phyloP scores from a whole-genome alignment of 2,113 vertebrate species.

The Callospermophilus lateralis region DNA sequence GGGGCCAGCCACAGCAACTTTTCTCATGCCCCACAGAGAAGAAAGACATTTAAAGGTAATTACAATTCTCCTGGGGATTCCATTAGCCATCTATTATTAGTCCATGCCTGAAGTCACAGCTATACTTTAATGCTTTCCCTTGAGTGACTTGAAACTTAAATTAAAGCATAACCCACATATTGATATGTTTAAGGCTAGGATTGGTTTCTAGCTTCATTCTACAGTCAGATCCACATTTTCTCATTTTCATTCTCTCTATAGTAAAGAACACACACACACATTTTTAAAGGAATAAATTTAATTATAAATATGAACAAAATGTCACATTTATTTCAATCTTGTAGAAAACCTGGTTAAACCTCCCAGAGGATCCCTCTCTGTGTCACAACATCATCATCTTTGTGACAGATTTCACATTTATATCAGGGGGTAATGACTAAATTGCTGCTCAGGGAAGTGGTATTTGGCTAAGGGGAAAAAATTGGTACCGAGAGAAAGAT shows the following conservation, averaged over 20 bases:
- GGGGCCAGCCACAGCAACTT: neutral
- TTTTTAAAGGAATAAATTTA: slow-evolving; percentile 68
- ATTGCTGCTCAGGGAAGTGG: slow-evolving; percentile 83
- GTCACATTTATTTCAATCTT: slow-evolving; percentile 87
- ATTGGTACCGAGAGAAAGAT: slow-evolving; percentile 57
- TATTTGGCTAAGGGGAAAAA: slow-evolving; percentile 78
- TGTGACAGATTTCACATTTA: slow-evolving; percentile 85
- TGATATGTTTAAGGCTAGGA: slow-evolving; percentile 33
- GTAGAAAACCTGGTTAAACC: slow-evolving; percentile 84
- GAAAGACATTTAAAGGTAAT: slow-evolving; percentile 41
- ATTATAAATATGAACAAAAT: slow-evolving; percentile 77
- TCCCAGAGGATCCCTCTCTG: slow-evolving; percentile 84
- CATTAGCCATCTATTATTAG: slow-evolving; percentile 8
- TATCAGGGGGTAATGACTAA: slow-evolving; percentile 86
- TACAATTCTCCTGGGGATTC: neutral
- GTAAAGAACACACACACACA: neutral
- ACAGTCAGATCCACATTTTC: slow-evolving; percentile 40
- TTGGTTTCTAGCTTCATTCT: slow-evolving; percentile 13
- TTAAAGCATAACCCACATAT: neutral
- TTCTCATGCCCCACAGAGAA: neutral
- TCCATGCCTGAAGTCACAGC: slow-evolving; percentile 6
- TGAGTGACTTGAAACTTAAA: neutral
- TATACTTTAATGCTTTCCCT: neutral
- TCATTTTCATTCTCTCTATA: slow-evolving; percentile 37
- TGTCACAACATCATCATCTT: slow-evolving; percentile 87